These are phyloP conservation scores for Trachelus tabidus DNA, from an alignment of 2,888 invertebrate genomes.

Conservation along the genomic window DNA sequence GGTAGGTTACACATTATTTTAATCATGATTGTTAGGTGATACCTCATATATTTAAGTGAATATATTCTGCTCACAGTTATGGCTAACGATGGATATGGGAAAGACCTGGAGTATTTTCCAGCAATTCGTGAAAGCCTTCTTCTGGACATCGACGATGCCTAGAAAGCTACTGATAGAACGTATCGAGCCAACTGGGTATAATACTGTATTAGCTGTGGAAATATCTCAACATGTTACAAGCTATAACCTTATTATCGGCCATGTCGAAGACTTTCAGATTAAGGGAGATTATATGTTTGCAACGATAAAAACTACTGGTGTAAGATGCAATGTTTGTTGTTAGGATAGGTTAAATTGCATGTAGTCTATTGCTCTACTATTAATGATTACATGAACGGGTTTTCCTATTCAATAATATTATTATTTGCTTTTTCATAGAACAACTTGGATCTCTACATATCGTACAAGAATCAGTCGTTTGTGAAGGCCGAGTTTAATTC, in stretches of 20 bases:
- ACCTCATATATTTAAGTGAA: neutral
- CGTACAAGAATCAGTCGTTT: conserved; percentile 79
- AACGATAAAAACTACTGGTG: conserved; percentile 69
- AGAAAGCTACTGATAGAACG: conserved; percentile 77
- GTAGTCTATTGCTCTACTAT: conserved; percentile 7
- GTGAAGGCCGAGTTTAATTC: conserved; percentile 81
- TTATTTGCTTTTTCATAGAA: conserved; percentile 31
- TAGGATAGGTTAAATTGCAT: conserved; percentile 8
- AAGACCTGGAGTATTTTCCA: conserved; percentile 77
- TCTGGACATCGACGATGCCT: conserved; percentile 72
- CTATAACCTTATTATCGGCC: conserved; percentile 70
- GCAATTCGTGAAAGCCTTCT: conserved; percentile 81
- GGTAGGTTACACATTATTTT: conserved; percentile 63
- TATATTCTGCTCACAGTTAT: conserved; percentile 71
- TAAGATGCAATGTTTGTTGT: neutral
- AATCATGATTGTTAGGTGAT: neutral
- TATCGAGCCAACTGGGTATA: conserved; percentile 72
- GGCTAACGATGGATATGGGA: conserved; percentile 82
- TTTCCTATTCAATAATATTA: neutral
- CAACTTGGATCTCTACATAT: conserved; percentile 78
- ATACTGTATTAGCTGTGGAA: conserved; percentile 67
- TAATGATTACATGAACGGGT: neutral
- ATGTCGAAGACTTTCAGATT: conserved; percentile 85
- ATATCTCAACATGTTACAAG: conserved; percentile 41
- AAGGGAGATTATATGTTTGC: conserved; percentile 89